A percentile compares a stretch with the other conserved stretches of the same genome.
Evolutionary conservation across 1,140 invertebrate genomes (phyloP).

Genomic region (Stegodyphus mimosarum): DNA sequence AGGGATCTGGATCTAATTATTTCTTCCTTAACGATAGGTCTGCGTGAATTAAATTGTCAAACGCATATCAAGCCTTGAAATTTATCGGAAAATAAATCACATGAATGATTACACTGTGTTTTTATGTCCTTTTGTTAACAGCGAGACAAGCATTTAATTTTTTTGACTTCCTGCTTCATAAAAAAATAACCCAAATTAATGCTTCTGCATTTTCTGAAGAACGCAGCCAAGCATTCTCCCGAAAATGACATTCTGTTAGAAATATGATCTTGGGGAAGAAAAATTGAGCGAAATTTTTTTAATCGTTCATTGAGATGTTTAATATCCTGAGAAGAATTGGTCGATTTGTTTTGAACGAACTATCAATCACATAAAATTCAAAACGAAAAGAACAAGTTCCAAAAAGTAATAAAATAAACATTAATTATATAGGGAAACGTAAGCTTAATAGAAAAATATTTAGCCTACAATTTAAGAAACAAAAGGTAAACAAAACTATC

Average conservation of each 20-base stretch:
- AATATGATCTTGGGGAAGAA: background rate
- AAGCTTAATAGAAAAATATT: too few relatives aligned
- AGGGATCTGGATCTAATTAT: background rate
- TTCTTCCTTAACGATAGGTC: background rate
- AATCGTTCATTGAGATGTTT: too few relatives aligned
- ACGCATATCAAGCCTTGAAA: conserved; percentile 17
- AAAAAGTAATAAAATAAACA: too few relatives aligned
- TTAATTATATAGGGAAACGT: too few relatives aligned
- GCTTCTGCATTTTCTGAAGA: too few relatives aligned
- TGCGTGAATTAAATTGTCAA: conserved; percentile 47
- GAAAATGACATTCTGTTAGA: background rate
- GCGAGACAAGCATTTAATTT: background rate
- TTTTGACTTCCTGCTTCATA: background rate
- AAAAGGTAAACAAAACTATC: too few relatives aligned
- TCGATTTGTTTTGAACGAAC: too few relatives aligned
- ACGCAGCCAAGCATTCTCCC: background rate
- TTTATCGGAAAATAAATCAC: conserved; percentile 42
- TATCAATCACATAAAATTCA: too few relatives aligned
- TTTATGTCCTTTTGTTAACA: background rate
- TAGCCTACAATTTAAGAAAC: too few relatives aligned
- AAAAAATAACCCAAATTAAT: background rate
- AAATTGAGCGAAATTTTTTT: background rate
- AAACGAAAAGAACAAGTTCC: too few relatives aligned
- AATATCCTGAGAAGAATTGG: too few relatives aligned
- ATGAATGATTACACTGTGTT: conserved; percentile 23